Conservation (phyloP, 2,113 vertebrate species). For the Cyprinodon brontotheroides region DNA sequence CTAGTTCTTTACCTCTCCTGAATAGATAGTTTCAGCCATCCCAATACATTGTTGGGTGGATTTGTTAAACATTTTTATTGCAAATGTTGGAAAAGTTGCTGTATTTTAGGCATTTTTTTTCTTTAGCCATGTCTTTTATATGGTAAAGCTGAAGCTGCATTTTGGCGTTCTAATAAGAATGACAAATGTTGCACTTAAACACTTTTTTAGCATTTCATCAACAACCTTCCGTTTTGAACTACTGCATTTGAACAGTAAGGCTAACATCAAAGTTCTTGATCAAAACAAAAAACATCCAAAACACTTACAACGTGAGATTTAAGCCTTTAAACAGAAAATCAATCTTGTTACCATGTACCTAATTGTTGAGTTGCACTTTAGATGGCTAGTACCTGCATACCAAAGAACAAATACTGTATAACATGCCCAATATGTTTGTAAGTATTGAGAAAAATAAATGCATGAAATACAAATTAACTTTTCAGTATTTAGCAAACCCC, state of each 20-base stretch:
- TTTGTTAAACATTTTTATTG: background rate
- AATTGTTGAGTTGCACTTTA: background rate
- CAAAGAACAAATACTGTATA: background rate
- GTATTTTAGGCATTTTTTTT: background rate
- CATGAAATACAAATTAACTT: too few relatives aligned
- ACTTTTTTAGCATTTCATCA: background rate
- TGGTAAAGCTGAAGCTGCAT: background rate
- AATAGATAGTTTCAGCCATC: slow-evolving; percentile 13
- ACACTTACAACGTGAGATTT: too few relatives aligned
- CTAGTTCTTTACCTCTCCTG: background rate
- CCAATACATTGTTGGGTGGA: background rate
- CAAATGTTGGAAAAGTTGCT: background rate
- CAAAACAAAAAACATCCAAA: too few relatives aligned
- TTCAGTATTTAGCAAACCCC: too few relatives aligned
- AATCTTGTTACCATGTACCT: too few relatives aligned
- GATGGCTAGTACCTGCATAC: background rate
- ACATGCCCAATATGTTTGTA: too few relatives aligned
- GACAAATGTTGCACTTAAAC: background rate
- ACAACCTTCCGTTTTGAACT: too few relatives aligned
- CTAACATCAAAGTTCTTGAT: too few relatives aligned
- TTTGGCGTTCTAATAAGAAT: background rate
- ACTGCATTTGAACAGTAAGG: too few relatives aligned
- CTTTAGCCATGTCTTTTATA: slow-evolving; percentile 1
- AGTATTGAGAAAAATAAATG: too few relatives aligned
- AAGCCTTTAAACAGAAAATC: too few relatives aligned